phyloP scores from a whole-genome alignment of 2,113 vertebrate species.

The Girardinichthys multiradiatus region DNA sequence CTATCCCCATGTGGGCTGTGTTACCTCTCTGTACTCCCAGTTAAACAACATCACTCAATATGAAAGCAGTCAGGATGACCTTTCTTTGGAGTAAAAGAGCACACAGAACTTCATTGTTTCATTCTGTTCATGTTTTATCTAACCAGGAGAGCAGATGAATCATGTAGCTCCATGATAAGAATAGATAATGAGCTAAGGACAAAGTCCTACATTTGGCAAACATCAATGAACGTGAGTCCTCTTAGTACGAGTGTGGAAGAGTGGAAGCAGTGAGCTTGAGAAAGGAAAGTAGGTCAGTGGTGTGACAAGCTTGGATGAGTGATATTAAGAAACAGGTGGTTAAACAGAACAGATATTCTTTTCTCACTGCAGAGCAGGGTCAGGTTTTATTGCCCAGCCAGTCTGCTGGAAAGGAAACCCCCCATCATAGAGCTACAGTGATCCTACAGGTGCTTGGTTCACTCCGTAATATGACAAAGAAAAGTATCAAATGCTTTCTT shows the following conservation, averaged over 20 bases:
- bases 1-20: background rate
- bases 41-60: background rate
- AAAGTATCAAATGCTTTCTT: background rate
- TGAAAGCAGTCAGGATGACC: background rate
- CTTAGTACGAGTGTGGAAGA: background rate
- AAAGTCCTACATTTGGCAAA: background rate
- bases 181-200: slow-evolving; percentile 4
- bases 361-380: background rate
- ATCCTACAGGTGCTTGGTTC: no score
- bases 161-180: slow-evolving; percentile 29
- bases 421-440: background rate
- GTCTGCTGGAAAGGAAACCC: background rate
- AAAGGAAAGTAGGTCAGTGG: background rate
- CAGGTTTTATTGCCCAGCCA: background rate
- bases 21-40: background rate
- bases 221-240: background rate
- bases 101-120: background rate
- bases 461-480: background rate
- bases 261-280: background rate
- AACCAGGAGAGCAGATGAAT: slow-evolving; percentile 17
- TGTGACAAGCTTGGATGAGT: background rate
- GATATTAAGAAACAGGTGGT: slow-evolving; percentile 37
- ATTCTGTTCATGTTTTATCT: background rate
- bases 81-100: background rate
- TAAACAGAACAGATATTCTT: background rate